phyloP scores from a whole-genome alignment of 2,888 invertebrate genomes.

The Escarpia spicata region DNA sequence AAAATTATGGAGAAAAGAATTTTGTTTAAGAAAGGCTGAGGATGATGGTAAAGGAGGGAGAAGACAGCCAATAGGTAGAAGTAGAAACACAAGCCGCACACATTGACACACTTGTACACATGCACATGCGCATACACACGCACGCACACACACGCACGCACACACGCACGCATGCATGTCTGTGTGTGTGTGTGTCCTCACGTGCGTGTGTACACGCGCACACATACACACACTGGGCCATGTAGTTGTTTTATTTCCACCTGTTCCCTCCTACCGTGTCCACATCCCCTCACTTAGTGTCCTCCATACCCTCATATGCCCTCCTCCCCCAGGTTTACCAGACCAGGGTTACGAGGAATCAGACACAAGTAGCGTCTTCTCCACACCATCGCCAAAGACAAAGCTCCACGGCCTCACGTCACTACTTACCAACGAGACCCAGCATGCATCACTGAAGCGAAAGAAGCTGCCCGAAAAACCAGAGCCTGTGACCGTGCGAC shows the following conservation, averaged over 20 bases:
- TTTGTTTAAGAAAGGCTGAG: too few relatives aligned
- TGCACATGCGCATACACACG: too few relatives aligned
- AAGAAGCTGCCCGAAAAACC: conserved; percentile 61
- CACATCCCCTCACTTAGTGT: neutral
- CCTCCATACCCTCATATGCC: neutral
- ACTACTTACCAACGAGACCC: conserved; percentile 62
- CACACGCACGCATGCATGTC: too few relatives aligned
- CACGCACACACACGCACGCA: too few relatives aligned
- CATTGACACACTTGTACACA: too few relatives aligned
- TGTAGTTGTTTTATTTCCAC: neutral
- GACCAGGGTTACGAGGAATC: conserved; percentile 57
- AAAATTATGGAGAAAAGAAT: too few relatives aligned
- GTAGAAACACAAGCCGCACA: too few relatives aligned
- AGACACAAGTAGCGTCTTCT: conserved; percentile 58
- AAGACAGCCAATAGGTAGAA: too few relatives aligned
- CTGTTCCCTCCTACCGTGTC: neutral
- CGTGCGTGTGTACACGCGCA: neutral
- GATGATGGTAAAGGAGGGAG: too few relatives aligned
- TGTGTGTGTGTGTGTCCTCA: too few relatives aligned
- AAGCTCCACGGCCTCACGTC: conserved; percentile 36
- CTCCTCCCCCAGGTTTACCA: conserved; percentile 37
- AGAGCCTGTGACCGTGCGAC: conserved; percentile 47
- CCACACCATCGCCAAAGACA: conserved; percentile 48
- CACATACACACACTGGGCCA: neutral
- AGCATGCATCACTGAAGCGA: conserved; percentile 68